Base-by-base conservation (phyloP, 2,113 vertebrate genomes). In the Helogale parvula region DNA sequence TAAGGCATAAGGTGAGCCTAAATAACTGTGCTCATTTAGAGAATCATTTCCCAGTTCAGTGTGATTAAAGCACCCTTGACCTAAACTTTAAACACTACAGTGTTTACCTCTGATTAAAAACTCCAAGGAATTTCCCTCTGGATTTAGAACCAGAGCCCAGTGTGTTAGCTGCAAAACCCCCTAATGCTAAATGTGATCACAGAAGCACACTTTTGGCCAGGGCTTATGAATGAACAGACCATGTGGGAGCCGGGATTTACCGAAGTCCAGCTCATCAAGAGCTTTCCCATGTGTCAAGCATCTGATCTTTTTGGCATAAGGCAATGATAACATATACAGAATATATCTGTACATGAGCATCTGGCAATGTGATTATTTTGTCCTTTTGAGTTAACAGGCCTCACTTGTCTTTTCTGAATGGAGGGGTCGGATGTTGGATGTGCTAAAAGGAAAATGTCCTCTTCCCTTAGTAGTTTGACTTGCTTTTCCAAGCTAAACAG, bases 401-500 rank as follows among this genome's bases (percentile, higher is more conserved):
- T 41, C 82, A 13, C 86, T 86, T 80, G 31, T 47, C 52, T 85
- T 52, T 93, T 81, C 88, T 87, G 38, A 86, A n/a, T 54, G 16
- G 63, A 89, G 52, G 47, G 16, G 15, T 41, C 41, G 79, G 11
- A 87, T 50, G 68, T 66, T 60, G 19, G 74, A 92, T 52, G 4
- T 88, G 17, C 83, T 93, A 60, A 71, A 86, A 84, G n/a, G 41
- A 79, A 89, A 80, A n/a, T 66, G 13, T 69, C 33, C 33, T 88
- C 35, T 87, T 66, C 5, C 60, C 6, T 23, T 41, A 27, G 7
- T 63, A 65, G 33, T 69, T 92, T 76, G 65, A 52, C 19, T 54
- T 92, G 69, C 9, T 90, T 94, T 93, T 65, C 69, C 35, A 94
- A 77, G 25, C 38, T 94, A 86, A 95, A 84, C 54, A 90, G 35